Base-by-base conservation (phyloP, 2,797 vertebrate species). In the Clamator glandarius region DNA sequence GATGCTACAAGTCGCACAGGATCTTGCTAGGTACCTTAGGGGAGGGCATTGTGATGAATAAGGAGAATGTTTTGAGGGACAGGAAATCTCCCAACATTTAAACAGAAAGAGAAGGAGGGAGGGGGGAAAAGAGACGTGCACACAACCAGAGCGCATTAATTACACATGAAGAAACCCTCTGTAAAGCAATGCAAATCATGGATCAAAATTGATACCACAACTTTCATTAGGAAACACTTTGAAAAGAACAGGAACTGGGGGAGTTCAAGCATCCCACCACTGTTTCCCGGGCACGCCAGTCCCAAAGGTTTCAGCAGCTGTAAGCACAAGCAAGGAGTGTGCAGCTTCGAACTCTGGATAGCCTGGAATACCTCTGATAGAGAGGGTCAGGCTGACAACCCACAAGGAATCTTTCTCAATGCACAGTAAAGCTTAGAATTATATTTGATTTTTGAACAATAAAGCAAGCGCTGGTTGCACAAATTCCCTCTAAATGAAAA, bases 1-100 rank as follows among this genome's bases (percentile, higher is more conserved):
- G 95, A 97, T 91, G 84, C 95, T 89, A 93, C 58, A 82, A 92
- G 63, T 89, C 81, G 36, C 90, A 95, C 87, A 95, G 95, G 93
- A 94, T 96, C 96, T 96, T 95, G 88, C 82, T 92, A 89, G 89
- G 84, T 90, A 96, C 94, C 94, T 96, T 62, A 66, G 70, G 91
- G 89, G 72, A 95, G 41, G 41, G 36, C 58, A 48, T 35, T 48
- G 50, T 46, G 77, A 78, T 90, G 82, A 85, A 85, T 81, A 81
- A 87, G 70, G 62, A 96, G 97, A 70, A 94, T 42, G 58, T 87
- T 96, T 95, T 66, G 63, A 35, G 46, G 95, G 93, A 97, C 96
- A 96, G 36, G 80, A 94, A 93, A 72, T 55, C 57, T 70, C 88
- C 58, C 41, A 52, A 87, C 89, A 92, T 48, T 80, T 80, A 83